These are phyloP conservation scores for Drosophila takahashii DNA, from an alignment of 1,140 invertebrate species.

Conservation along the genomic window DNA sequence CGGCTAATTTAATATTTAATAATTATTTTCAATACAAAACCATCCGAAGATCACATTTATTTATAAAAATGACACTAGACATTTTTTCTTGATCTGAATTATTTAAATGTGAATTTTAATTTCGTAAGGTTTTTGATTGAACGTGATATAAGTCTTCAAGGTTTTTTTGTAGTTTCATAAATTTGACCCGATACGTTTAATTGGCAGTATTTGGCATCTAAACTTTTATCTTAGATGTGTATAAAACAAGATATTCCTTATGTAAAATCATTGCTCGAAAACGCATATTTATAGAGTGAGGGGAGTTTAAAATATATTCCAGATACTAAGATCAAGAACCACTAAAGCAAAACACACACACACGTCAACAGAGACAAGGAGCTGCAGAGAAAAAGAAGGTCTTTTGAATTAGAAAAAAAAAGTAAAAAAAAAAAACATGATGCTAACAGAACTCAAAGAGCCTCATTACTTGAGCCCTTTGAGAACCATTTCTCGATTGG, in stretches of 20 bases:
- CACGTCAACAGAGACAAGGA: constrained; percentile 77
- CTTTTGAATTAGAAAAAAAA: constrained; percentile 37
- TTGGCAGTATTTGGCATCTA: no score
- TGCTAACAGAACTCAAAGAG: constrained; percentile 11
- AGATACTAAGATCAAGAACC: constrained; percentile 46
- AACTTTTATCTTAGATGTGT: no score
- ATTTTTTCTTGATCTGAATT: no score
- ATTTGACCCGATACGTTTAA: no score
- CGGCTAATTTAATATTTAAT: no score
- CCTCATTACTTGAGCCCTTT: not conserved
- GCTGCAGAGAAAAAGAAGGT: constrained; percentile 50
- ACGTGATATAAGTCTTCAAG: no score
- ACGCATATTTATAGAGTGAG: constrained; percentile 41
- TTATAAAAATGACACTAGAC: no score
- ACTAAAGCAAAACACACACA: constrained; percentile 65
- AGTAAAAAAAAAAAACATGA: not conserved
- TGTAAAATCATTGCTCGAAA: constrained; percentile 68
- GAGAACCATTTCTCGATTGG: constrained; percentile 3
- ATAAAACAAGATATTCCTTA: constrained; percentile 1
- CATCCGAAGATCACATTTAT: no score
- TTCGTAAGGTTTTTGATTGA: no score
- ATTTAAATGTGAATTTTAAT: no score
- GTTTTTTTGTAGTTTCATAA: no score
- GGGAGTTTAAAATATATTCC: constrained; percentile 44
- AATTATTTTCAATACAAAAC: no score